Percentiles rank a stretch among this genome's conserved stretches.
Evolutionary conservation across 2,888 invertebrate genomes (phyloP).

Genomic region (Tipula helvola): DNA sequence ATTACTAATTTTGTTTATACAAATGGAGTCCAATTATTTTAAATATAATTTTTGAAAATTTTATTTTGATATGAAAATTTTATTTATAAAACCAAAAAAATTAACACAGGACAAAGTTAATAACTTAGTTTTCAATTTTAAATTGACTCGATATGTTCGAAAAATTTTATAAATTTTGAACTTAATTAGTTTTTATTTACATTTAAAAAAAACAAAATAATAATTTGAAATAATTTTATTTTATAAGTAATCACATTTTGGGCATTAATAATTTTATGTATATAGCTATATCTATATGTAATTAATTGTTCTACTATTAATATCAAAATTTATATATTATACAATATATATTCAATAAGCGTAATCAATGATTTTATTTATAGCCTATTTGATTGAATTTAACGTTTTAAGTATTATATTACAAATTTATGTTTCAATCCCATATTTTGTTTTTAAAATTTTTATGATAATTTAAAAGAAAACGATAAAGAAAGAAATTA

Average conservation of each 20-base stretch:
- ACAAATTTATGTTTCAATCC: not conserved
- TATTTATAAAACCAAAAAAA: not conserved
- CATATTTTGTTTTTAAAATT: not conserved
- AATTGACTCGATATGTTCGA: constrained; percentile 7
- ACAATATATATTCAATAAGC: not conserved
- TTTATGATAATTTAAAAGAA: not conserved
- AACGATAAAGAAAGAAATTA: not conserved
- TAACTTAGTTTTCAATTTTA: not conserved
- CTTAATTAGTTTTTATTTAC: not conserved
- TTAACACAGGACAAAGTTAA: not conserved
- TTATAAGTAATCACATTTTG: not conserved
- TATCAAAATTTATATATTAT: not conserved
- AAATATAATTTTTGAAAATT: not conserved
- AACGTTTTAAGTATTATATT: not conserved
- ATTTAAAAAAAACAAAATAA: not conserved
- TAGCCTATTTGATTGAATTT: constrained; percentile 5
- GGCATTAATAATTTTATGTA: not conserved
- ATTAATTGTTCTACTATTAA: not conserved
- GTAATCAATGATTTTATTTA: constrained; percentile 8
- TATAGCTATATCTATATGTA: not conserved
- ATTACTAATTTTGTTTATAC: not conserved
- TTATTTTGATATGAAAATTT: not conserved
- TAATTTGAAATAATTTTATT: not conserved
- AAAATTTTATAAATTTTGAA: not conserved
- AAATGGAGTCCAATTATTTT: not conserved